Base-by-base conservation (phyloP, 2,113 vertebrate genomes). In the Mungos mungo region DNA sequence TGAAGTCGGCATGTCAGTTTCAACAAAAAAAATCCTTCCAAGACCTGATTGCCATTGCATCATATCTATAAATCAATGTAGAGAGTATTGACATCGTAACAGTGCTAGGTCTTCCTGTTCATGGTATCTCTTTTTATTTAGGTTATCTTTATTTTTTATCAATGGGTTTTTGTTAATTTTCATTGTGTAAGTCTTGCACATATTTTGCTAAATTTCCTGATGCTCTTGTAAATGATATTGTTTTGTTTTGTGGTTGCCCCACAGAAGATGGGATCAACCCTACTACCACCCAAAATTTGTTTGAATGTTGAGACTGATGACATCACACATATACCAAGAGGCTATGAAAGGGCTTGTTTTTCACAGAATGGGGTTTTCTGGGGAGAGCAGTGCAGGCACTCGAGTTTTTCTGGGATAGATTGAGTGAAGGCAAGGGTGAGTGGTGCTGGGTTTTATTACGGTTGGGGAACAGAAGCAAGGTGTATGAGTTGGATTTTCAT, bases 131-230 rank as follows among this genome's bases (percentile, higher is more conserved):
- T 81, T 1, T 80, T 19, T 60, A 33, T 91, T 88, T 72, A 88
- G 54, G 45, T 50, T 35, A 92, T 92, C 88, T 88, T 88, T 83
- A n/a, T 63, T 92, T 71, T 93, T 47, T 84, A 2, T 74, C 79
- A 69, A 3, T 10, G 38, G 8, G 57, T 21, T 94, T 90, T 77
- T 91, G 1, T 92, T 92, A 21, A 10, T 88, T 94, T 45, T 92
- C 69, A 41, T 21, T 79, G 19, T 83, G 35, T 54, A 83, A 23
- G 27, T 72, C 69, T 88, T 96, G 7, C 21, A 60, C n/a, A 3
- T 71, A 74, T 88, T 76, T 88, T 94, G 41, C 65, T 88, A 85
- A 83, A 29, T 72, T 92, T 96, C n/a, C 29, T 35, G 52, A 25
- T 66, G 71, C 14, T 92, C 38, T 95, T 76, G 7, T 72, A 90